Base-by-base conservation (phyloP, 2,113 vertebrate species). In the Takifugu bimaculatus region DNA sequence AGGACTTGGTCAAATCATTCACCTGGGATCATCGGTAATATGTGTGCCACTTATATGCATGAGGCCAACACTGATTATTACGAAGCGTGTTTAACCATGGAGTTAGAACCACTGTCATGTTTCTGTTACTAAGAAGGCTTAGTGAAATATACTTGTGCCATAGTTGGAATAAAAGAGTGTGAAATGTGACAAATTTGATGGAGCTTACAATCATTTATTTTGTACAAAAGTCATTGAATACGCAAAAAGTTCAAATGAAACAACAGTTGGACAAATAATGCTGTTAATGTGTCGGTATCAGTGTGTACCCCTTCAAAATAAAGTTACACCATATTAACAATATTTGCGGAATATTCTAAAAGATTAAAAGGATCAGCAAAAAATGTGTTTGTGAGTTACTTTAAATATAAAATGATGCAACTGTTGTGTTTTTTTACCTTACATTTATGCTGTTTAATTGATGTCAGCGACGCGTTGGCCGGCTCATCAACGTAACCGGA, bases 101-200 rank as follows among this genome's bases (percentile, higher is more conserved):
- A 61, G 26, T 66, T 70, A 28, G 39, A 64, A 61, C 58, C 65
- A 69, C 44, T 48, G 54, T 63, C 54, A 69, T 74, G 35, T 48
- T 68, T 44, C 14, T 76, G 74, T 88, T 74, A 58, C n/a, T 74
- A 55, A 64, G 71, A 57, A 63, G 73, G 65, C 60, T 66, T 60
- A 13, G 2, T 39, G 20, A 63, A 68, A 74, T 57, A 54, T 57
- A 35, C 9, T 5, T 75, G 78, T 63, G 75, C 72, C 64, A 77
- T 79, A 72, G 84, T 89, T 83, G 58, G 43, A 87, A 87, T 84
- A 84, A 91, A 85, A 62, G 0, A n/a, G 9, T 42, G 26, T 57
- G 25, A 12, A 49, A 77, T 45, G 12, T 67, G 47, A 57, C 7
- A 1, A 3, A 54, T 9, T 42, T n/a, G 35, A 39, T 0, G 35